Percentiles rank a stretch among this genome's conserved stretches.
phyloP scores from a whole-genome alignment of 2,888 invertebrate species.

The Carabus problematicus region DNA sequence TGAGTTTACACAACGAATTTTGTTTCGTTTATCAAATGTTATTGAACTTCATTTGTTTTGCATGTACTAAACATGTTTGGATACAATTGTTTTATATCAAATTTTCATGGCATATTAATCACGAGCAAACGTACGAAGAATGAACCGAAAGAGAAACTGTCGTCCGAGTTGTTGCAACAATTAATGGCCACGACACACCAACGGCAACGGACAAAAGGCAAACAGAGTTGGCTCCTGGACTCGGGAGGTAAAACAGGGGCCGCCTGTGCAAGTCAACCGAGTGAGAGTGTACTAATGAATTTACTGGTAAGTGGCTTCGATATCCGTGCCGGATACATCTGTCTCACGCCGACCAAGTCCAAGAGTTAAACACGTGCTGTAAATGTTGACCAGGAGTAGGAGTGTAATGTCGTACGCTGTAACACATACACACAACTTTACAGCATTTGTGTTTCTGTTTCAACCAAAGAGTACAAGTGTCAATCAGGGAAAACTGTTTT shows the following conservation, averaged over 20 bases:
- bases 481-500: too few relatives aligned
- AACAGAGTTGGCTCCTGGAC: constrained; percentile 56
- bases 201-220: constrained; percentile 54
- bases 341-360: constrained; percentile 70
- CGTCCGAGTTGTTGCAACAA: constrained; percentile 67
- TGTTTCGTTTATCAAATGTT: too few relatives aligned
- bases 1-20: too few relatives aligned
- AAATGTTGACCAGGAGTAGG: not conserved
- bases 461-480: not conserved
- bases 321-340: constrained; percentile 90
- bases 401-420: not conserved
- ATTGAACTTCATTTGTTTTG: too few relatives aligned
- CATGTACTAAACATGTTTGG: too few relatives aligned
- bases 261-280: constrained; percentile 62
- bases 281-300: constrained; percentile 90
- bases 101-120: too few relatives aligned
- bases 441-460: not conserved
- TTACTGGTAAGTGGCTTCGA: constrained; percentile 95
- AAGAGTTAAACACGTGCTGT: constrained; percentile 51
- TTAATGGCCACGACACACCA: constrained; percentile 62
- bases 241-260: constrained; percentile 54
- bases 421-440: not conserved
- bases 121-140: constrained; percentile 50
- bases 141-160: constrained; percentile 57
- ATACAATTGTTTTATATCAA: too few relatives aligned